Base-by-base conservation (phyloP, 2,888 invertebrate genomes). In the Leptinotarsa rubiginosa region DNA sequence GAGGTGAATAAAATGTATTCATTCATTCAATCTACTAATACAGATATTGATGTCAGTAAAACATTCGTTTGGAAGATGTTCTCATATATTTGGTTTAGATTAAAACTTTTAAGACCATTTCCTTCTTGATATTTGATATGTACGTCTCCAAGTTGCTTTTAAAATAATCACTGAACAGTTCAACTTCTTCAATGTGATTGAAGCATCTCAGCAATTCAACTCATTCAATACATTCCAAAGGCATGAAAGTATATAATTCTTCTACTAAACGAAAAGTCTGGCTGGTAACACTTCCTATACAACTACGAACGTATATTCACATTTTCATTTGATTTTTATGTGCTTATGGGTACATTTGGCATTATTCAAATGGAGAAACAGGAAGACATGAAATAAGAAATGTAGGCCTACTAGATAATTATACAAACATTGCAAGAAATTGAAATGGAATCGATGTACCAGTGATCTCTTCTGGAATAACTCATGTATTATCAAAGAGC, bases 301-400 rank as follows among this genome's bases (percentile, higher is more conserved):
- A 77, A 77, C 84, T 85, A 85, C 81, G 76, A 83, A 84, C 83
- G 85, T 81, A 80, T 83, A 85, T 83, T 84, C 81, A 83, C 81
- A 82, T 82, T 77, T 78, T 81, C 82, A 75, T 80, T 82, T 84
- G 82, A 78, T 80, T 81, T 81, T 82, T 72, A 84, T 74, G 74
- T 74, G 81, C 82, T 83, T 82, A 83, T 85, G 84, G 82, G 81
- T 85, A 84, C 84, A 84, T 85, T 85, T 86, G 86, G 84, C 85
- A 84, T 74, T 80, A 77, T 77, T 76, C 68, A 76, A 79, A 81
- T 81, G 79, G 79, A 79, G 80, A 82, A 81, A 78, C 69, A 79
- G 83, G 83, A 83, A 83, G 83, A 83, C 83, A 78, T 73, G 65
- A 82, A 83, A 81, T 74, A 81, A 70, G 50, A 69, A 54, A 52